phyloP scores from a whole-genome alignment of 1,140 invertebrate genomes.

The Chrysoperla carnea region DNA sequence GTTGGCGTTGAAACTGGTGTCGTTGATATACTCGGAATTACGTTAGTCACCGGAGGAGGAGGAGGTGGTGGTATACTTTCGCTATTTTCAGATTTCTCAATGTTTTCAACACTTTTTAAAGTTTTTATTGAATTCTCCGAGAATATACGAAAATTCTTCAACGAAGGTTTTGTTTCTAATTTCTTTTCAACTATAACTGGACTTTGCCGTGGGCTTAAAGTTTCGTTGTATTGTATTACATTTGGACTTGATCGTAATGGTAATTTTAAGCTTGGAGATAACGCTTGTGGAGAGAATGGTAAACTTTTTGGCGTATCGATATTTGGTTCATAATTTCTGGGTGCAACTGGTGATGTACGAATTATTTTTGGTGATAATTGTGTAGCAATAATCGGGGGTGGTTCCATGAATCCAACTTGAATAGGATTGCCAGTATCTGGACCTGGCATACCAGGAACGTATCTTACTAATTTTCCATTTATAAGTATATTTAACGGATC shows the following conservation, averaged over 20 bases:
- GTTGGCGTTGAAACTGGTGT: slow-evolving; percentile 27
- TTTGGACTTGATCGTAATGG: background rate
- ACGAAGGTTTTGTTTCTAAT: slow-evolving; percentile 9
- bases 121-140: background rate
- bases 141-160: background rate
- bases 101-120: background rate
- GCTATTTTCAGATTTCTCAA: slow-evolving; percentile 1
- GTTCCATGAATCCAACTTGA: background rate
- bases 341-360: slow-evolving; percentile 12
- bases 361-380: slow-evolving; percentile 12
- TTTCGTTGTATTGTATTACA: slow-evolving; percentile 7
- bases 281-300: too few relatives aligned
- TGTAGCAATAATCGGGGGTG: background rate
- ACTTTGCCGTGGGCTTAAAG: slow-evolving; percentile 16
- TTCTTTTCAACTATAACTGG: background rate
- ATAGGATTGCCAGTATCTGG: slow-evolving; percentile 23
- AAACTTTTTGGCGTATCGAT: slow-evolving; percentile 16
- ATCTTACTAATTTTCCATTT: slow-evolving; percentile 57
- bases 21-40: slow-evolving; percentile 24
- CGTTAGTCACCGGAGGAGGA: slow-evolving; percentile 4
- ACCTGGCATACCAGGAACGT: slow-evolving; percentile 73
- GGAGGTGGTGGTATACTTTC: background rate
- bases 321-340: slow-evolving; percentile 9
- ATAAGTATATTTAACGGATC: slow-evolving; percentile 43
- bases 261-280: background rate